phyloP scores from a whole-genome alignment of 2,797 vertebrate species.

The Danio tinwini region DNA sequence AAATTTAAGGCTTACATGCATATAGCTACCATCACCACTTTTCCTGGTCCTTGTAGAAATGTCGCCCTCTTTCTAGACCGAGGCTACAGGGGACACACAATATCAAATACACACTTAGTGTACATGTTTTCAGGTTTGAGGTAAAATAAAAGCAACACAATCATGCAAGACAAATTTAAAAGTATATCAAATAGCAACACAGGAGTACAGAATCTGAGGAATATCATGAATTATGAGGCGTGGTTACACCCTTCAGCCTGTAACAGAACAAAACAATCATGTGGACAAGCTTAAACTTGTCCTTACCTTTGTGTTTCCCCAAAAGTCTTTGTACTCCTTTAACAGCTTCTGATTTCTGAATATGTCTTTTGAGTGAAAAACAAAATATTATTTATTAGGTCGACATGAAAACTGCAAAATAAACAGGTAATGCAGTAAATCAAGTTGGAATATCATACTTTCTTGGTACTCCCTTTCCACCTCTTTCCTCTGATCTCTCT shows the following conservation, averaged over 20 bases:
- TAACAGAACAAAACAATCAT: neutral
- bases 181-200: neutral
- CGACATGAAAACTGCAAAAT: neutral
- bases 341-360: conserved; percentile 93
- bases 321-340: conserved; percentile 95
- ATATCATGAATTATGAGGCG: neutral
- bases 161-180: neutral
- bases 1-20: conserved; percentile 91
- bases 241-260: neutral
- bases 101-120: neutral
- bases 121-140: neutral
- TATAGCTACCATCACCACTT: conserved; percentile 98
- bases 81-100: conserved; percentile 79
- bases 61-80: conserved; percentile 85
- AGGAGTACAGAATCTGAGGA: neutral
- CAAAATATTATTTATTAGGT: conserved; percentile 2
- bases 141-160: neutral
- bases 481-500: conserved; percentile 89
- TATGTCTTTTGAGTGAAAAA: conserved; percentile 78
- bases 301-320: conserved; percentile 96
- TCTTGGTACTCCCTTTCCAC: conserved; percentile 92
- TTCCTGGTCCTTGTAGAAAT: conserved; percentile 94
- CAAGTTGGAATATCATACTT: conserved; percentile 79
- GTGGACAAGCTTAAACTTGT: neutral
- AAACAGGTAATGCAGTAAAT: neutral